Evolutionary conservation across 2,797 vertebrate species (phyloP).

Genomic region (Dicrostonyx torquatus): DNA sequence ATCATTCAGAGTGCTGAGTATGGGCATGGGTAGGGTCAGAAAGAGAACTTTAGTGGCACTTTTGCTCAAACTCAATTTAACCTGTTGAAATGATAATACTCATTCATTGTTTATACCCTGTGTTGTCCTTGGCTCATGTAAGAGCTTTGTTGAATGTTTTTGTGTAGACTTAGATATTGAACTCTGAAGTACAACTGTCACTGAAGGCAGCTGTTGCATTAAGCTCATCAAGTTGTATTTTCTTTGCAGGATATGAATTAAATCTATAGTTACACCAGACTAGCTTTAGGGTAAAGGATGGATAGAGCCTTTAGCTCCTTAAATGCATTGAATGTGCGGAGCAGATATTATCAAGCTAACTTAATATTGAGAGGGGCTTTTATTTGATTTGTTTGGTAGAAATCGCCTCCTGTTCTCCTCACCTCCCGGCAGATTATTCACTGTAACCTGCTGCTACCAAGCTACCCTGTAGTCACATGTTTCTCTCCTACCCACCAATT

Average conservation of each 20-base stretch:
- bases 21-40: background rate
- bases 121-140: background rate
- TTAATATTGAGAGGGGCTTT: background rate
- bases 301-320: background rate
- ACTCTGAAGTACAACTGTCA: background rate
- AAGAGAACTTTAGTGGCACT: background rate
- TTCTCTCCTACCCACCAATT: too few species aligned
- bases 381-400: background rate
- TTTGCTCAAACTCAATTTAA: background rate
- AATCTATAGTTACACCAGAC: background rate
- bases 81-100: slow-evolving; percentile 5
- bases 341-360: background rate
- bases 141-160: background rate
- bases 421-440: background rate
- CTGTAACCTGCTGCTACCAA: background rate
- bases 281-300: background rate
- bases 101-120: background rate
- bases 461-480: background rate
- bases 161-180: background rate
- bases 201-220: background rate
- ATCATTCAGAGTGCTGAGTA: background rate
- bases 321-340: background rate
- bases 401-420: background rate
- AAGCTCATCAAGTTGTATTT: background rate
- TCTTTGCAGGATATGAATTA: background rate